phyloP scores from a whole-genome alignment of 2,113 vertebrate genomes.

The Lepus americanus region DNA sequence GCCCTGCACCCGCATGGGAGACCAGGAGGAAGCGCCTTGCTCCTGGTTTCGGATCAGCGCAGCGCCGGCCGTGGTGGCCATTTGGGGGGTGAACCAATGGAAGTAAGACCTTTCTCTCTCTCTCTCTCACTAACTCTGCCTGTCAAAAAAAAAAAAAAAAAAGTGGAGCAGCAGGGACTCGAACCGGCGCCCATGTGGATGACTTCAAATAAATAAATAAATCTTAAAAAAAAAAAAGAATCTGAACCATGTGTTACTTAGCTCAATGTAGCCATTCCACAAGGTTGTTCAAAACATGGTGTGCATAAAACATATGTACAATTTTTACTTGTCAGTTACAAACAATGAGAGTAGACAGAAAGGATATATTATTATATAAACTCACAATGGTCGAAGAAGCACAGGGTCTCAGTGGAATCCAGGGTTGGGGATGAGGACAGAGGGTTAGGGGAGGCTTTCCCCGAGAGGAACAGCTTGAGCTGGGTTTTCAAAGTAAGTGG shows the following conservation, averaged over 20 bases:
- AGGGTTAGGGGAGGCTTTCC: not conserved
- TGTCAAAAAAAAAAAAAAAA: no score
- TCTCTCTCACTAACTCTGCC: no score
- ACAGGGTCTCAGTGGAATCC: not conserved
- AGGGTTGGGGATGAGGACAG: not conserved
- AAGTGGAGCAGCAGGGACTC: no score
- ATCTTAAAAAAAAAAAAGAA: not conserved
- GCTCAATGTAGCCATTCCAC: not conserved
- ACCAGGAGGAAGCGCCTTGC: no score
- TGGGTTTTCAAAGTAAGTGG: not conserved
- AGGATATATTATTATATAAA: conserved; percentile 1
- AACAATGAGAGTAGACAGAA: not conserved
- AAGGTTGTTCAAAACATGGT: not conserved
- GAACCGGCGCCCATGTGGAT: no score
- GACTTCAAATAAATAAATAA: no score
- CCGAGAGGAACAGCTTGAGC: not conserved
- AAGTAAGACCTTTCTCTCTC: no score
- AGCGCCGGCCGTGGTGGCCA: no score
- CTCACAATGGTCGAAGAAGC: not conserved
- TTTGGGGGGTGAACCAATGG: no score
- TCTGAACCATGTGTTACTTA: not conserved
- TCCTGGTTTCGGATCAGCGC: no score
- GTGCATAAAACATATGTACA: not conserved
- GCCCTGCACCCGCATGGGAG: no score
- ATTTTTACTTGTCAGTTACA: not conserved